These are phyloP conservation scores for Ctenopoma kingsleyae DNA, from an alignment of 2,797 vertebrate genomes.

Conservation along the genomic window DNA sequence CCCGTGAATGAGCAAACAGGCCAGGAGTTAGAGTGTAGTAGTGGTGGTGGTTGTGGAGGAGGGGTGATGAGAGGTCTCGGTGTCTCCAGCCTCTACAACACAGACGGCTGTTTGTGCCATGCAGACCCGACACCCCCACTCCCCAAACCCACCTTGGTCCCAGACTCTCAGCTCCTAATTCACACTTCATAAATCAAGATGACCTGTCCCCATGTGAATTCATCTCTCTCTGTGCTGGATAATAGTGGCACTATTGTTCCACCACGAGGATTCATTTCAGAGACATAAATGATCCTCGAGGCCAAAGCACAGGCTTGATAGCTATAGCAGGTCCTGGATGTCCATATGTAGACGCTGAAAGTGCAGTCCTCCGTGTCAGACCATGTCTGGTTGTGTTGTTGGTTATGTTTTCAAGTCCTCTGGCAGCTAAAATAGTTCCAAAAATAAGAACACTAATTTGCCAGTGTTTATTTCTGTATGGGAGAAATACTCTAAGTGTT, in stretches of 20 bases:
- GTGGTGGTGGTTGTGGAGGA: constrained; percentile 7
- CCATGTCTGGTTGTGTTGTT: constrained; percentile 51
- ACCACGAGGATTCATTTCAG: constrained; percentile 44
- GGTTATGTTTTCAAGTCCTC: constrained; percentile 56
- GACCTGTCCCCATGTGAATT: constrained; percentile 76
- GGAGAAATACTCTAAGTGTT: constrained; percentile 79
- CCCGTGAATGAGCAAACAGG: constrained; percentile 56
- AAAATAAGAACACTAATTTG: constrained; percentile 84
- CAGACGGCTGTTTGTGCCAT: constrained; percentile 78
- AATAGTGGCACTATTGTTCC: constrained; percentile 78
- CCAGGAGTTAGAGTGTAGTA: constrained; percentile 47
- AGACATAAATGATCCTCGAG: constrained; percentile 41
- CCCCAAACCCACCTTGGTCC: constrained; percentile 68
- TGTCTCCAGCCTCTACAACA: constrained; percentile 74
- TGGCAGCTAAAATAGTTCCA: constrained; percentile 73
- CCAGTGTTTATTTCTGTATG: constrained; percentile 82
- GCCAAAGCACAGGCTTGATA: constrained; percentile 13
- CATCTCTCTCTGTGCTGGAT: constrained; percentile 64
- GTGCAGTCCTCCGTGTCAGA: constrained; percentile 52
- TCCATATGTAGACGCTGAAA: constrained; percentile 20
- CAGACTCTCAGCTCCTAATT: constrained; percentile 78
- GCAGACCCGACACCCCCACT: constrained; percentile 23
- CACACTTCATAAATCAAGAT: constrained; percentile 86
- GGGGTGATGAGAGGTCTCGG: constrained; percentile 55
- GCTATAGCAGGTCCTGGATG: constrained; percentile 48